phyloP scores from a whole-genome alignment of 2,888 invertebrate species.

The Corythucha ciliata region DNA sequence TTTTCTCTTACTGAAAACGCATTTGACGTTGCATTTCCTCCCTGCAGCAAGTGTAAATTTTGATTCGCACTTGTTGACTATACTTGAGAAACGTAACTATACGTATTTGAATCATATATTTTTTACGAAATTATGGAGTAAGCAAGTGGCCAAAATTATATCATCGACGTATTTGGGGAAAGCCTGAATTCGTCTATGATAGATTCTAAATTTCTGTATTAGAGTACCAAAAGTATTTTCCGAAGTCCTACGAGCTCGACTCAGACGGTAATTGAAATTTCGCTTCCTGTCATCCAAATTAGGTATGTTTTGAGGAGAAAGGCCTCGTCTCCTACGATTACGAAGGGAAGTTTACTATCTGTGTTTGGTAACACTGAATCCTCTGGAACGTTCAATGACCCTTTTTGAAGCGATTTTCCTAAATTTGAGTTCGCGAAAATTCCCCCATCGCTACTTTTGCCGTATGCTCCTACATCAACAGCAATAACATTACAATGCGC shows the following conservation, averaged over 20 bases:
- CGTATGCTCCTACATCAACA: background rate
- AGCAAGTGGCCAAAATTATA: background rate
- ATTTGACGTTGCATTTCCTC: background rate
- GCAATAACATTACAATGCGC: background rate
- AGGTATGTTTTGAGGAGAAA: slow-evolving; percentile 12
- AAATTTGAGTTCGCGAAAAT: slow-evolving; percentile 34
- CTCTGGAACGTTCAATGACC: slow-evolving; percentile 32
- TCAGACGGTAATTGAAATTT: background rate
- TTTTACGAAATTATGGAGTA: slow-evolving; percentile 10
- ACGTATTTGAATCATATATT: background rate
- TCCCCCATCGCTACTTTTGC: slow-evolving; percentile 34
- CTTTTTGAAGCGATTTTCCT: slow-evolving; percentile 28
- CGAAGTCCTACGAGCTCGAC: background rate
- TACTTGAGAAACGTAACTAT: background rate
- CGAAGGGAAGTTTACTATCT: slow-evolving; percentile 32
- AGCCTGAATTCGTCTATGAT: slow-evolving; percentile 2
- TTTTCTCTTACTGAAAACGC: slow-evolving; percentile 7
- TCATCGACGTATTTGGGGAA: background rate
- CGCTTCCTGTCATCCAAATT: slow-evolving; percentile 22
- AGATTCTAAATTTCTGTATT: slow-evolving; percentile 18
- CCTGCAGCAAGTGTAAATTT: background rate
- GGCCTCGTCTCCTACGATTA: slow-evolving; percentile 35
- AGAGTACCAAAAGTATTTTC: slow-evolving; percentile 6
- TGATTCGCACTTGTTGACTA: background rate
- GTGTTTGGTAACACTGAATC: slow-evolving; percentile 34